Evolutionary conservation across 2,888 invertebrate genomes (phyloP), one percentile per base, ranked within the genome.

Genomic region (Hydrotaea diabolus): DNA sequence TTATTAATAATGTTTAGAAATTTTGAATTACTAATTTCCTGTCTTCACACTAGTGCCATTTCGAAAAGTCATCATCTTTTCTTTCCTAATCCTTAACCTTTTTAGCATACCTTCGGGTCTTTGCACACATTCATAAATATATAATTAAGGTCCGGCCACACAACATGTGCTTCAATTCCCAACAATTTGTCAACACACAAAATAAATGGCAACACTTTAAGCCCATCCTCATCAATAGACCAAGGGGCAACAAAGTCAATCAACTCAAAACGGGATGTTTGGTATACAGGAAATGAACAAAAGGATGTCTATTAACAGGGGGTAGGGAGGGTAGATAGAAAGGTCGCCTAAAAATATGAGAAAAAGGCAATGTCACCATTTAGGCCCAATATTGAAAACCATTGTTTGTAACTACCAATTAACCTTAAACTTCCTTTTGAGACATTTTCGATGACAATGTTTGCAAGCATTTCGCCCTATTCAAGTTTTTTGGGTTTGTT

Each of bases 161-260:
- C 71, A 53, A 19, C 83, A 80, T 55, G 62, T 80, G 83, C 19
- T 46, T 36, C 11, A 15, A 43, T 80, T 80, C 83, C 9, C 83
- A 80, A 46, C 74, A 77, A 77, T 80, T 69, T 46, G 31, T 31
- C 62, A 62, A 62, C 31, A 62, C 62, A 31, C 13, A 31, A 15
- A 23, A 1, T 13, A 62, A 19, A 31, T 26, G 23, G 0, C n/a
- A n/a, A n/a, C n/a, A n/a, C n/a, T n/a, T n/a, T n/a, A n/a, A n/a
- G n/a, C 13, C 21, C 21, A 21, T 15, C 26, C 21, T 72, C 43
- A 71, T 19, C n/a, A n/a, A 71, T 43, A 76, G 31, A 23, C 53
- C n/a, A 36, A 79, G 57, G 36, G 15, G 43, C 17, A 59, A 74
- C 19, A 4, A 53, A 66, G 77, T 43, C 74, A 80, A 80, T 83